These are phyloP conservation scores for Neotoxoptera formosana DNA, from an alignment of 1,140 invertebrate genomes.

Conservation along the genomic window DNA sequence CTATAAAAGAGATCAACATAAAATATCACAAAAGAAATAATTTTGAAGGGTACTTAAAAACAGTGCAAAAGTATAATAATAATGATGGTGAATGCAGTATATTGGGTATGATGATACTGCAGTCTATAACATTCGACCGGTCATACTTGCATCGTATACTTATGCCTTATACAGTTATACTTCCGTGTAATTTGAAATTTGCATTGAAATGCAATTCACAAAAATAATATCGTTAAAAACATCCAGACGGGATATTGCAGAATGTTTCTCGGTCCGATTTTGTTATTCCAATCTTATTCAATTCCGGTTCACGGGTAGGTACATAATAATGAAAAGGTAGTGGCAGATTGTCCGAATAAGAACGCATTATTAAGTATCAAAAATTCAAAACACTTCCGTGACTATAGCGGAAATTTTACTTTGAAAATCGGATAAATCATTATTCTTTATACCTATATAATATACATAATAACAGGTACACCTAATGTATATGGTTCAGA, in stretches of 20 bases:
- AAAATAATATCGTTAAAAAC: neutral
- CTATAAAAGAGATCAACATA: constrained; percentile 1
- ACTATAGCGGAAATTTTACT: neutral
- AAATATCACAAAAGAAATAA: neutral
- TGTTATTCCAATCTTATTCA: neutral
- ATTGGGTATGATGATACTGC: neutral
- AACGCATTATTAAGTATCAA: neutral
- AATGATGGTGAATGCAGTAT: neutral
- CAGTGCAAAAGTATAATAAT: neutral
- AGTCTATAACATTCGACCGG: neutral
- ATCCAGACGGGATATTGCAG: neutral
- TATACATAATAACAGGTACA: neutral
- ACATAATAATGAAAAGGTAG: neutral
- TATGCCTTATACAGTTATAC: neutral
- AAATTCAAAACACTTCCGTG: neutral
- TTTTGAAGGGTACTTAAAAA: constrained; percentile 21
- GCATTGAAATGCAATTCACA: neutral
- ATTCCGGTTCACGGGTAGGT: neutral
- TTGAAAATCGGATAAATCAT: neutral
- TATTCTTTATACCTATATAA: neutral
- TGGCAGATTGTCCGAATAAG: neutral
- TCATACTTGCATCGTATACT: neutral
- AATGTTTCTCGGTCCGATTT: neutral
- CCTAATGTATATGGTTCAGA: neutral
- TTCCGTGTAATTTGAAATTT: neutral